Evolutionary conservation across 2,888 invertebrate species (phyloP).

Genomic region (Leptothorax acervorum): DNA sequence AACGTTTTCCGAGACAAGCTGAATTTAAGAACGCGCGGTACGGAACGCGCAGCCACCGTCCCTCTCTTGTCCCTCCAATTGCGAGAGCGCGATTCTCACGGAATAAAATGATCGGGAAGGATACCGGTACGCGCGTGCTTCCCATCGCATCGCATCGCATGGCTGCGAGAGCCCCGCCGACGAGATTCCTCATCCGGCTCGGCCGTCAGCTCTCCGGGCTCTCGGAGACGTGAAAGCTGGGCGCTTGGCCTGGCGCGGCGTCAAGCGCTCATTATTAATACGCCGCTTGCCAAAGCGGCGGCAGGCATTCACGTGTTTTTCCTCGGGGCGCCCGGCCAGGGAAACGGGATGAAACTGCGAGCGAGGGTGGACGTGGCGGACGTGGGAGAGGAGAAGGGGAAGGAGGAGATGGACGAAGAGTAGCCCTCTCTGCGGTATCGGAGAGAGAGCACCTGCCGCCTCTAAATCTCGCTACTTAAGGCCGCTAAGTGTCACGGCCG

Average conservation of each 20-base stretch:
- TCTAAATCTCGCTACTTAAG: conserved; percentile 84
- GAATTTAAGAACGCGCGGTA: not conserved
- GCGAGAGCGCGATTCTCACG: not conserved
- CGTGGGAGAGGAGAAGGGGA: conserved; percentile 30
- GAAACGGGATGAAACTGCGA: conserved; percentile 55
- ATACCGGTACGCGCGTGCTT: conserved; percentile 13
- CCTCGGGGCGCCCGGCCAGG: conserved; percentile 54
- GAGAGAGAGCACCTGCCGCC: conserved; percentile 82
- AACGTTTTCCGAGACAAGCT: not conserved
- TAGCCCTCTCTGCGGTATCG: conserved; percentile 50
- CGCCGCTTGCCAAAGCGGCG: conserved; percentile 77
- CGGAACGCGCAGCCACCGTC: not conserved
- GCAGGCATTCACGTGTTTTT: conserved; percentile 74
- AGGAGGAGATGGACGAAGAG: conserved; percentile 53
- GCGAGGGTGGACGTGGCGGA: conserved; percentile 5
- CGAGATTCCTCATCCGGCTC: conserved; percentile 61
- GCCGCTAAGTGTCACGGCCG: conserved; percentile 77
- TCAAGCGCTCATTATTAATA: conserved; percentile 81
- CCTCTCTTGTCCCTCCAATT: not conserved
- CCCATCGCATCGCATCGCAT: conserved; percentile 33
- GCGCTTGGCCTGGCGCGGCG: conserved; percentile 71
- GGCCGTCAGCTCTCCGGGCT: conserved; percentile 47
- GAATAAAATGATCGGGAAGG: conserved; percentile 13
- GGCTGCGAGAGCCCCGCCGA: conserved; percentile 52
- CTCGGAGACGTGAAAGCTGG: conserved; percentile 51